These are phyloP conservation scores for Zophobas atratus DNA, from an alignment of 1,140 invertebrate genomes.

Conservation along the genomic window DNA sequence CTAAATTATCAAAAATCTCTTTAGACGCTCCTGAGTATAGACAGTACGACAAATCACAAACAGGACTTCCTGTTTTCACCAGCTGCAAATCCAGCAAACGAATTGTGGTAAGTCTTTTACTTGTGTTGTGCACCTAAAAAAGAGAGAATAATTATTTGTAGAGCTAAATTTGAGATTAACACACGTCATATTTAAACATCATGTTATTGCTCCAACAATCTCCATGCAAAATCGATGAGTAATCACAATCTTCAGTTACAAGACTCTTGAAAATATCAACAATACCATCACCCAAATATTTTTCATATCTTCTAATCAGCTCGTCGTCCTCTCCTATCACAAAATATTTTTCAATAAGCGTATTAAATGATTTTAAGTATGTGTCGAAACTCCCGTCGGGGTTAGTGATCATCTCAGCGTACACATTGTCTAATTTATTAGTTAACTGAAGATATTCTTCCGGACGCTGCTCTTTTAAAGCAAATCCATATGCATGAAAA, in stretches of 20 bases:
- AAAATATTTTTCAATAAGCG: slow-evolving; percentile 58
- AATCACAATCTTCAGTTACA: slow-evolving; percentile 38
- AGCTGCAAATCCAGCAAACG: slow-evolving; percentile 73
- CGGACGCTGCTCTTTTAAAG: slow-evolving; percentile 67
- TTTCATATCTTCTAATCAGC: slow-evolving; percentile 44
- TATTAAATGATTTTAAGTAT: not conserved
- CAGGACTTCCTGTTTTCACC: slow-evolving; percentile 70
- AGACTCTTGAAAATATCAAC: slow-evolving; percentile 30
- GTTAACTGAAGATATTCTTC: slow-evolving; percentile 58
- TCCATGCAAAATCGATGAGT: slow-evolving; percentile 69
- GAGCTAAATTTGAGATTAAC: too few relatives aligned
- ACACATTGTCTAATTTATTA: slow-evolving; percentile 58
- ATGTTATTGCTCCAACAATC: slow-evolving; percentile 74
- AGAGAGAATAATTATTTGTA: not conserved
- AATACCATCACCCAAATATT: slow-evolving; percentile 11
- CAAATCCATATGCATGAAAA: slow-evolving; percentile 72
- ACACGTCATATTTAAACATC: slow-evolving; percentile 70
- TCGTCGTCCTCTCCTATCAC: slow-evolving; percentile 15
- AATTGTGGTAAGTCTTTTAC: slow-evolving; percentile 59
- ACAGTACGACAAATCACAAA: slow-evolving; percentile 72
- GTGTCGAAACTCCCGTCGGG: not conserved
- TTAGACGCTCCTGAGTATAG: slow-evolving; percentile 71
- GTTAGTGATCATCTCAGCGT: not conserved
- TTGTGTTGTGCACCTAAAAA: not conserved
- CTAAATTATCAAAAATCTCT: slow-evolving; percentile 52